Base-by-base conservation (phyloP, 2,797 vertebrate genomes). In the Neoniphon sammara region DNA sequence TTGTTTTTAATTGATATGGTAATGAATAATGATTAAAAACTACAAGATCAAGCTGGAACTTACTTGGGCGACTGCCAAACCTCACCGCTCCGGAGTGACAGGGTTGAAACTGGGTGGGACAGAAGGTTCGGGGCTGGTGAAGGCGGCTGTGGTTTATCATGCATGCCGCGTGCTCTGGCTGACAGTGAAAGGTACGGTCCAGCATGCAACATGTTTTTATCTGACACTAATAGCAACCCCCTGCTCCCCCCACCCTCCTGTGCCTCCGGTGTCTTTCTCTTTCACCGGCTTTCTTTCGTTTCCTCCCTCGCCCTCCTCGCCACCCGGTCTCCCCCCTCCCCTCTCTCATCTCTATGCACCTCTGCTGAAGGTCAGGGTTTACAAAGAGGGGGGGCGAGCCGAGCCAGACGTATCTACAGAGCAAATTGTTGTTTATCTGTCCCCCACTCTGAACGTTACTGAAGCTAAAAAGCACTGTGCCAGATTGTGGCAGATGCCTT, bases 341-440 rank as follows among this genome's bases (percentile, higher is more conserved):
- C 61, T 69, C 80, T 63, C 27, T 73, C 62, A 67, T 80, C 66
- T 69, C 55, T n/a, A 14, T 69, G 65, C 52, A 61, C 52, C 62
- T 2, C 5, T 7, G 12, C 70, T 8, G 44, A 36, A 75, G 85
- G 83, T 86, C 83, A 84, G 49, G 9, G 58, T 49, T 70, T 60
- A 80, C 69, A 78, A 59, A 85, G 75, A 66, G 56, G 52, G 42
- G 23, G 31, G 74, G 64, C 39, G 71, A 70, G 21, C 42, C 0
- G 2, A 23, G n/a, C 57, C 46, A 75, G 60, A 72, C 17, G n/a
- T 27, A 69, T 30, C 49, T 46, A 76, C 66, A 78, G 57, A 82
- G 44, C 55, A 6, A 34, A 66, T 6, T 7, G 53, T 66, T 56
- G 61, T 74, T 57, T 75, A 10, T 61, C 21, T 39, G 0, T 6